phyloP scores from a whole-genome alignment of 1,140 invertebrate species.

The Littorina saxatilis region DNA sequence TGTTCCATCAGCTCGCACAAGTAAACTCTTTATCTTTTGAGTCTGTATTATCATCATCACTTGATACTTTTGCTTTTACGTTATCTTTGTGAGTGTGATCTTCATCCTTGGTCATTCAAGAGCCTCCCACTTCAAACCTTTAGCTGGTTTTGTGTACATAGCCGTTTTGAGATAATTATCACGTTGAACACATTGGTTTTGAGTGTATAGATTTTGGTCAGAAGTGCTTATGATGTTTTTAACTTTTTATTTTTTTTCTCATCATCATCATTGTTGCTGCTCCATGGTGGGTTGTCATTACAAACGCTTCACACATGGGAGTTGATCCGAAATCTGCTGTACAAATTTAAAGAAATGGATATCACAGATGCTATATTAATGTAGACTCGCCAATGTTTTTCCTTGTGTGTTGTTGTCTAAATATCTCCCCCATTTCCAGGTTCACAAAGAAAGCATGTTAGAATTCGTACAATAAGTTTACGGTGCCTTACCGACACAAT shows the following conservation, averaged over 20 bases:
- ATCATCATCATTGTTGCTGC: neutral
- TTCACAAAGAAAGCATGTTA: constrained; percentile 9
- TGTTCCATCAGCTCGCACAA: too few relatives aligned
- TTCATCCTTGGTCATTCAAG: too few relatives aligned
- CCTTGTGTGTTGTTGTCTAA: too few relatives aligned
- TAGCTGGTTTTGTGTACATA: constrained; percentile 29
- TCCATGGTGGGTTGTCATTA: too few relatives aligned
- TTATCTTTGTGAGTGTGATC: neutral
- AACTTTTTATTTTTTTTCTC: constrained; percentile 1
- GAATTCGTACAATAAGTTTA: constrained; percentile 2
- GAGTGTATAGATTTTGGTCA: constrained; percentile 28
- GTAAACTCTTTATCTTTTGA: constrained; percentile 4
- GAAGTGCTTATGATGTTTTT: constrained; percentile 10
- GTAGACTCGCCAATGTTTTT: too few relatives aligned
- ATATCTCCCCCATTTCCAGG: too few relatives aligned
- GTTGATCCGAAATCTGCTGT: neutral
- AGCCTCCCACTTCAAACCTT: neutral
- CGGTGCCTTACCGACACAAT: constrained; percentile 14
- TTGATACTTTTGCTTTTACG: constrained; percentile 10
- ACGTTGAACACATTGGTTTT: constrained; percentile 4
- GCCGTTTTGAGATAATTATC: constrained; percentile 6
- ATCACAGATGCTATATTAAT: constrained; percentile 14
- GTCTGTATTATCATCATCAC: constrained; percentile 5
- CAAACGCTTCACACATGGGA: too few relatives aligned
- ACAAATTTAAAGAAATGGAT: constrained; percentile 5